Evolutionary conservation across 2,113 vertebrate species (phyloP).

Genomic region (Emydocephalus ijimae): DNA sequence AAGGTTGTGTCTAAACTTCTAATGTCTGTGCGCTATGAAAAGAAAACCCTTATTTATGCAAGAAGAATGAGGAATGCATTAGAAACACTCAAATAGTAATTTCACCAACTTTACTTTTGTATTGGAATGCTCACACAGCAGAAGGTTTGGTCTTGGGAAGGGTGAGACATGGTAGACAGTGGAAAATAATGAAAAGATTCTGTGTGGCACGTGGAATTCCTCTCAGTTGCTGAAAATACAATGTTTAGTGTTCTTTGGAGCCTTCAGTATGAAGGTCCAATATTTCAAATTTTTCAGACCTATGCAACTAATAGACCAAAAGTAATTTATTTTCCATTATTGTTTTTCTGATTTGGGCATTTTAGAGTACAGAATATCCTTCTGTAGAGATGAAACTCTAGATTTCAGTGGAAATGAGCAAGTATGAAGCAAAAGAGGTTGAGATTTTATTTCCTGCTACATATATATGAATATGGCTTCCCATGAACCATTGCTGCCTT

Average conservation of each 20-base stretch:
- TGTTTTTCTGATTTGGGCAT: neutral
- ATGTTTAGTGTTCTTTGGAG: neutral
- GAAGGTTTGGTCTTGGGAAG: neutral
- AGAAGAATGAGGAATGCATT: neutral
- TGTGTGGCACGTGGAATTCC: neutral
- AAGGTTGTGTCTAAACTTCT: neutral
- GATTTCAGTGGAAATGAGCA: neutral
- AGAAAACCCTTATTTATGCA: neutral
- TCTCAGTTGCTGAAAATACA: neutral
- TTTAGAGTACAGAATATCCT: neutral
- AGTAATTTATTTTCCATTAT: neutral
- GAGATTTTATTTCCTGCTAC: neutral
- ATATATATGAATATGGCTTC: neutral
- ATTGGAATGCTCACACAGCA: neutral
- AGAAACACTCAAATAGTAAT: neutral
- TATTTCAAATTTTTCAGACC: conserved; percentile 3
- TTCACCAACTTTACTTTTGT: neutral
- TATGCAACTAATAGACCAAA: neutral
- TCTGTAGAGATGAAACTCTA: neutral
- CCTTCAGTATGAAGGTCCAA: neutral
- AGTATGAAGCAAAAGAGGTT: neutral
- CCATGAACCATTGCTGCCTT: neutral
- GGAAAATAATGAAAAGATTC: neutral
- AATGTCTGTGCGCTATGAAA: neutral
- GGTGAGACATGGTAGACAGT: neutral